These are phyloP conservation scores for Hirudo medicinalis DNA, from an alignment of 1,140 invertebrate species.

Conservation along the genomic window DNA sequence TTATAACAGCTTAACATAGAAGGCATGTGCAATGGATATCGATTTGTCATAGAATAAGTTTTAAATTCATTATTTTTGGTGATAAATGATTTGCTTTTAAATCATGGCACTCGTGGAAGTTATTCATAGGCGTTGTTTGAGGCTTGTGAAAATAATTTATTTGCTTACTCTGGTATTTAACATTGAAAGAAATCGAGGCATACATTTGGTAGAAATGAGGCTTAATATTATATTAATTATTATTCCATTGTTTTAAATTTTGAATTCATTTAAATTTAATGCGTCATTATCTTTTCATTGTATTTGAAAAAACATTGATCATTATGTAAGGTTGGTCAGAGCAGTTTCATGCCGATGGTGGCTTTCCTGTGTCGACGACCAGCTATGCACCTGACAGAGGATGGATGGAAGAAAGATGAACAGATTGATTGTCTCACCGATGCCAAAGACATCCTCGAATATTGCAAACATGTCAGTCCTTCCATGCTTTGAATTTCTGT, in stretches of 20 bases:
- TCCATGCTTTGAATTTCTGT: not conserved
- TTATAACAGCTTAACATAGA: too few species aligned
- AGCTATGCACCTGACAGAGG: constrained; percentile 11
- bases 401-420: constrained; percentile 7
- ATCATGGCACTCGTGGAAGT: too few species aligned
- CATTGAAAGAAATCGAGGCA: not conserved
- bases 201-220: too few species aligned
- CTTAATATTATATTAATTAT: not conserved
- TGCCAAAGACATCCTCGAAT: constrained; percentile 6
- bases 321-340: not conserved
- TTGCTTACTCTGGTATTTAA: not conserved
- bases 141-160: not conserved
- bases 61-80: too few species aligned
- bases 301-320: not conserved
- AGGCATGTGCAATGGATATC: too few species aligned
- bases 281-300: not conserved
- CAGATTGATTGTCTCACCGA: not conserved
- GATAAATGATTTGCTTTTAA: too few species aligned
- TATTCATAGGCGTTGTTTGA: not conserved
- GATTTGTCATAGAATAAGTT: too few species aligned
- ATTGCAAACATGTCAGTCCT: constrained; percentile 11
- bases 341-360: constrained; percentile 8
- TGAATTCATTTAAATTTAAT: too few species aligned
- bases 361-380: constrained; percentile 8
- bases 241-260: too few species aligned